Percentiles rank a stretch among this genome's conserved stretches.
phyloP scores from a whole-genome alignment of 2,888 invertebrate species.

The Ectropis crepuscularia region DNA sequence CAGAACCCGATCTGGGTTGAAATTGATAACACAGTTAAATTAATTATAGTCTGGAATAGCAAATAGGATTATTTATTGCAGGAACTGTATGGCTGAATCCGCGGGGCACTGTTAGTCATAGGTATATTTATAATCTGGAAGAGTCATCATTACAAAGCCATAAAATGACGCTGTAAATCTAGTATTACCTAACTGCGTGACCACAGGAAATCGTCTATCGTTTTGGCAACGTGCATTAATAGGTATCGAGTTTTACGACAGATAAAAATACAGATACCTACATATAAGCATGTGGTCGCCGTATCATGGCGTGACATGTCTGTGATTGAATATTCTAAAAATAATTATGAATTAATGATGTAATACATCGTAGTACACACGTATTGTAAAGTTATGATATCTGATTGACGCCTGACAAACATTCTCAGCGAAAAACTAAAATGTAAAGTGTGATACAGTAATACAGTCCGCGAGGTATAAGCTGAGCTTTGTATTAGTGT shows the following conservation, averaged over 20 bases:
- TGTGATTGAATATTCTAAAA: constrained; percentile 6
- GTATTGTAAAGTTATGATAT: too few species aligned
- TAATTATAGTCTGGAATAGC: too few species aligned
- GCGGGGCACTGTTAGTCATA: too few species aligned
- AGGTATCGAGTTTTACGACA: constrained; percentile 10
- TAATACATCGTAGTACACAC: background rate
- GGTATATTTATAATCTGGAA: too few species aligned
- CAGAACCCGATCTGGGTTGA: too few species aligned
- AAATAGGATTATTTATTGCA: too few species aligned
- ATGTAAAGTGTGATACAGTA: too few species aligned
- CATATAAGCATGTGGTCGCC: constrained; percentile 8
- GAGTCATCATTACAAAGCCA: too few species aligned
- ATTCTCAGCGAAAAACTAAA: background rate
- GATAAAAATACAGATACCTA: constrained; percentile 21
- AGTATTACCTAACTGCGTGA: constrained; percentile 8
- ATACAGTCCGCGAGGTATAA: too few species aligned
- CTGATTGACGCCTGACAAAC: background rate
- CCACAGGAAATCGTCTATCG: constrained; percentile 12
- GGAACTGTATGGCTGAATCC: too few species aligned
- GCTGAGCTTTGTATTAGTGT: too few species aligned
- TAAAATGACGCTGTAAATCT: background rate
- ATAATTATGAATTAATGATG: constrained; percentile 2
- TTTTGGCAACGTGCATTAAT: constrained; percentile 20
- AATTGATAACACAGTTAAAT: too few species aligned
- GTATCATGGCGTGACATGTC: background rate